A percentile compares a stretch with the other conserved stretches of the same genome.
Evolutionary conservation across 2,797 vertebrate species (phyloP).

Genomic region (Dromococcyx pavoninus): DNA sequence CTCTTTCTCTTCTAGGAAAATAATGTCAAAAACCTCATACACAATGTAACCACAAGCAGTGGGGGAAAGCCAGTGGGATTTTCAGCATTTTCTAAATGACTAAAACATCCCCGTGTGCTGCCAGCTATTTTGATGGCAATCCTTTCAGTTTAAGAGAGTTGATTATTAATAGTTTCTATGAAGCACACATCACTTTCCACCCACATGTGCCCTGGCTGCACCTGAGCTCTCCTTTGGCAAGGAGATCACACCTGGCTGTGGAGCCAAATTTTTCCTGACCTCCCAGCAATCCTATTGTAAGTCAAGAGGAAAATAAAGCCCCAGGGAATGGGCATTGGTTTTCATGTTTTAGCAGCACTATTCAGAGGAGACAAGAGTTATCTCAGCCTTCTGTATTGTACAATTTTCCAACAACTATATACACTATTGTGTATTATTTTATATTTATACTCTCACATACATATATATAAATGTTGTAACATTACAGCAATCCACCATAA

Average conservation of each 20-base stretch:
- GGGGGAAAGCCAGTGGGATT: slow-evolving; percentile 35
- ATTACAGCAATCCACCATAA: neutral
- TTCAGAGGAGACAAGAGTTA: neutral
- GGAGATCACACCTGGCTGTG: neutral
- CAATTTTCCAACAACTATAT: neutral
- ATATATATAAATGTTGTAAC: neutral
- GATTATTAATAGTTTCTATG: neutral
- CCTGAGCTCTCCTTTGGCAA: neutral
- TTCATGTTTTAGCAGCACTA: neutral
- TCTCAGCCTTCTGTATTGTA: neutral
- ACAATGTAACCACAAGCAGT: neutral
- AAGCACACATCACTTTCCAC: neutral
- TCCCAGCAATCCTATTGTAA: neutral
- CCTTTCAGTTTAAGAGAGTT: neutral
- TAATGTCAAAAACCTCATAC: slow-evolving; percentile 7
- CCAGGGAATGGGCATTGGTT: accelerated
- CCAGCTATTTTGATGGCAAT: neutral
- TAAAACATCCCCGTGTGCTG: neutral
- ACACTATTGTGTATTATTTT: neutral
- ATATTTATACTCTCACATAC: neutral
- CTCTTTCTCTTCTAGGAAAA: slow-evolving; percentile 22
- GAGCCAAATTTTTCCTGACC: neutral
- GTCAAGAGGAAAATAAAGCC: neutral
- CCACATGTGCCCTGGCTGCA: accelerated
- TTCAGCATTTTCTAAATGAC: neutral